Conservation (phyloP, 2,113 vertebrate genomes). For the Scolopax mira region DNA sequence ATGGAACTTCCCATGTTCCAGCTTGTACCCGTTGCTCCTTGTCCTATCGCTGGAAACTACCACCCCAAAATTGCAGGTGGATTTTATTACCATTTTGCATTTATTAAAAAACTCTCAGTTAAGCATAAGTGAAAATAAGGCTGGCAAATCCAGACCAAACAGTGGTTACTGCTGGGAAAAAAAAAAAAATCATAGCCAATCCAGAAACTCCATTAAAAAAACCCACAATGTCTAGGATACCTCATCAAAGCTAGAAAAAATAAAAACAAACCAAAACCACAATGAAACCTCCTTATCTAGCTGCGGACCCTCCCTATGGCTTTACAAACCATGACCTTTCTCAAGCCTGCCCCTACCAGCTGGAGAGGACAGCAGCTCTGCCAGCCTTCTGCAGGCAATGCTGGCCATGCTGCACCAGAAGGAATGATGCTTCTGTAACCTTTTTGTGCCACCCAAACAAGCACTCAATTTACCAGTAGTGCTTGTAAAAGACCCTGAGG, state of each 20-base stretch:
- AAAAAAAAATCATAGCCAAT: background rate
- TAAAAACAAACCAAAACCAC: too few relatives aligned
- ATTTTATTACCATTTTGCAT: background rate
- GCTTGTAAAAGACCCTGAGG: background rate
- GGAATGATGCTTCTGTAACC: rapidly evolving
- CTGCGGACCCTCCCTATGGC: background rate
- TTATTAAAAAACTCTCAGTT: background rate
- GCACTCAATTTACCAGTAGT: background rate
- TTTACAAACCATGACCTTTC: background rate
- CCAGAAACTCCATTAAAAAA: background rate
- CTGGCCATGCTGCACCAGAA: background rate
- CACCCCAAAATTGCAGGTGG: background rate
- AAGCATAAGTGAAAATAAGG: background rate
- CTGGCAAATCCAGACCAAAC: background rate
- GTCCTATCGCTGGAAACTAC: background rate
- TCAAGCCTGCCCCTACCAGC: background rate
- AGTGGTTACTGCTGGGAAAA: background rate
- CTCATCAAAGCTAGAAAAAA: background rate
- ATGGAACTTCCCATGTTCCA: too few relatives aligned
- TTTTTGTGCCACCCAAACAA: background rate
- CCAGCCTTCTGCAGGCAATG: rapidly evolving
- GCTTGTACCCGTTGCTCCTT: too few relatives aligned
- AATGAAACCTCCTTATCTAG: background rate
- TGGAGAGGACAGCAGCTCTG: background rate
- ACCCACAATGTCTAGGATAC: rapidly evolving